Conservation (phyloP, 2,797 vertebrate genomes). For the Bradypus variegatus region DNA sequence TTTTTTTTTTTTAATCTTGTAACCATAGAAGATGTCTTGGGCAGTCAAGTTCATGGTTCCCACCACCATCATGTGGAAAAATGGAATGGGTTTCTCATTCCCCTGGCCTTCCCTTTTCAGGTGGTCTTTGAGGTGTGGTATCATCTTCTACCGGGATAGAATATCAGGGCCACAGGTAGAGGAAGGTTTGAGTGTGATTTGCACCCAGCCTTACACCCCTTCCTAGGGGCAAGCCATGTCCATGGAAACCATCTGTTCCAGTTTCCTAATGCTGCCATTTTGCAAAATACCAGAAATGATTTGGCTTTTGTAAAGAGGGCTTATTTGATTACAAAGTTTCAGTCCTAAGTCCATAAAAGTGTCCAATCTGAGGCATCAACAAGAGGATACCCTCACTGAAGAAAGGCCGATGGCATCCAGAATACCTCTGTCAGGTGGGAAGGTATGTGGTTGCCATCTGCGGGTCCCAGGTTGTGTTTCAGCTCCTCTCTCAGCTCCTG, state of each 20-base stretch:
- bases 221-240: background rate
- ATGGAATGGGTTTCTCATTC: background rate
- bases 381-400: too few relatives aligned
- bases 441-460: too few relatives aligned
- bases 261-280: too few relatives aligned
- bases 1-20: background rate
- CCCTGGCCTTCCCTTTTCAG: background rate
- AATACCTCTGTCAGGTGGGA: too few relatives aligned
- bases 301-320: too few relatives aligned
- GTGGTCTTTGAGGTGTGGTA: background rate
- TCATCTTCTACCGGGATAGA: background rate
- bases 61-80: background rate
- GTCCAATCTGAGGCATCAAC: too few relatives aligned
- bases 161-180: background rate
- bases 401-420: too few relatives aligned
- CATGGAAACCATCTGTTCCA: background rate
- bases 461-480: too few relatives aligned
- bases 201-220: background rate
- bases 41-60: background rate
- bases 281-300: too few relatives aligned
- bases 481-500: too few relatives aligned
- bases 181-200: background rate
- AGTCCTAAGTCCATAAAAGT: too few relatives aligned
- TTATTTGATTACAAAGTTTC: too few relatives aligned
- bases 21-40: accelerated